phyloP scores from a whole-genome alignment of 2,888 invertebrate genomes.

The Morpho deidamia region DNA sequence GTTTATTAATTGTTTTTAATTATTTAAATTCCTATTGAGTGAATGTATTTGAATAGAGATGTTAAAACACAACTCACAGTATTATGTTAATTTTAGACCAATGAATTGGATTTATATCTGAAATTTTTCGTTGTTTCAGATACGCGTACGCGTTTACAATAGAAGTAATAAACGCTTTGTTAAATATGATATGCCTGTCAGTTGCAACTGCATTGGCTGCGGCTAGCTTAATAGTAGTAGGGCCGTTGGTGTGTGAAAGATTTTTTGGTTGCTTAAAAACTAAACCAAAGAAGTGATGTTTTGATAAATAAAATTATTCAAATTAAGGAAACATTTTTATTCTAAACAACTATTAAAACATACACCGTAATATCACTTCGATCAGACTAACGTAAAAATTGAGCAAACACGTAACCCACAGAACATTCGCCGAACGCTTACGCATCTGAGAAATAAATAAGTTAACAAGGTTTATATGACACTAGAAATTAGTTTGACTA shows the following conservation, averaged over 20 bases:
- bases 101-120: background rate
- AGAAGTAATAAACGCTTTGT: background rate
- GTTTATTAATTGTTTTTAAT: background rate
- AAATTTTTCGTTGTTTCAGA: constrained; percentile 16
- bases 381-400: constrained; percentile 54
- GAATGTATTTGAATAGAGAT: too few species aligned
- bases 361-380: constrained; percentile 78
- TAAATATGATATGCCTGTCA: constrained; percentile 26
- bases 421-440: constrained; percentile 27
- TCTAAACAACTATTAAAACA: constrained; percentile 61
- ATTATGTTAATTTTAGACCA: too few species aligned
- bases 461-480: constrained; percentile 59
- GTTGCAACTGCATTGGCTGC: constrained; percentile 21
- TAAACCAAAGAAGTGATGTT: constrained; percentile 4
- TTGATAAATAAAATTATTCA: constrained; percentile 28
- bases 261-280: constrained; percentile 19
- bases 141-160: background rate
- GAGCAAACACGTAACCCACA: constrained; percentile 56
- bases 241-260: constrained; percentile 28
- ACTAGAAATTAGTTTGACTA: constrained; percentile 64
- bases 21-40: background rate
- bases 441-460: constrained; percentile 48
- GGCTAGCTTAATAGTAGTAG: constrained; percentile 21
- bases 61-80: too few species aligned
- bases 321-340: constrained; percentile 56